Evolutionary conservation across 2,888 invertebrate species (phyloP).

Genomic region (Callyntrura sp.): DNA sequence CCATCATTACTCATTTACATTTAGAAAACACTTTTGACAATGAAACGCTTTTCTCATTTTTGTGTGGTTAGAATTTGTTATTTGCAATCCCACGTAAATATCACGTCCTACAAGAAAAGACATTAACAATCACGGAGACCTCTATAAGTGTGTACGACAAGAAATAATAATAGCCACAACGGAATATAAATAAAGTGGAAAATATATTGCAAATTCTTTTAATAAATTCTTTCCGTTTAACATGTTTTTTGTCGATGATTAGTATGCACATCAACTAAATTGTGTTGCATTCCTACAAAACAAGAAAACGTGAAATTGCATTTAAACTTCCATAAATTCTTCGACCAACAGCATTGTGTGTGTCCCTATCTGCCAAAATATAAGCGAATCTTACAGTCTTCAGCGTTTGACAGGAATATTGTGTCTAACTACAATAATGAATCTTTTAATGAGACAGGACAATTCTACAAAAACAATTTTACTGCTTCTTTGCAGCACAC

Average conservation of each 20-base stretch:
- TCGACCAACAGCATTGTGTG: background rate
- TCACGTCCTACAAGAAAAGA: background rate
- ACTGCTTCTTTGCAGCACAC: background rate
- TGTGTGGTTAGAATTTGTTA: constrained; percentile 10
- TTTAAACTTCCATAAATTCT: background rate
- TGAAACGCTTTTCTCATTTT: background rate
- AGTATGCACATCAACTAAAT: background rate
- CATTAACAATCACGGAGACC: background rate
- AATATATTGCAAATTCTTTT: background rate
- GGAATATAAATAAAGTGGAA: background rate
- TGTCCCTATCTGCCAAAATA: background rate
- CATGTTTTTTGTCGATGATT: background rate
- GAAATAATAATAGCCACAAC: background rate
- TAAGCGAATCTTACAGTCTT: too few species aligned
- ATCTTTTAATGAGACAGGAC: constrained; percentile 36
- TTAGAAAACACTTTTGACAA: constrained; percentile 45
- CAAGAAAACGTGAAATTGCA: background rate
- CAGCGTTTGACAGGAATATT: background rate
- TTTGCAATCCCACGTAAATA: background rate
- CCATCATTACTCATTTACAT: constrained; percentile 59
- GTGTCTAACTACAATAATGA: constrained; percentile 40
- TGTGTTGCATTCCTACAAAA: constrained; percentile 6
- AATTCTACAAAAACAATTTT: background rate
- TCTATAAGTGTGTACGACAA: background rate
- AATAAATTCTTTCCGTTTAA: background rate